Percentiles rank a stretch among this genome's conserved stretches.
Conservation (phyloP, 2,797 vertebrate species). For the Rhinella marina region DNA sequence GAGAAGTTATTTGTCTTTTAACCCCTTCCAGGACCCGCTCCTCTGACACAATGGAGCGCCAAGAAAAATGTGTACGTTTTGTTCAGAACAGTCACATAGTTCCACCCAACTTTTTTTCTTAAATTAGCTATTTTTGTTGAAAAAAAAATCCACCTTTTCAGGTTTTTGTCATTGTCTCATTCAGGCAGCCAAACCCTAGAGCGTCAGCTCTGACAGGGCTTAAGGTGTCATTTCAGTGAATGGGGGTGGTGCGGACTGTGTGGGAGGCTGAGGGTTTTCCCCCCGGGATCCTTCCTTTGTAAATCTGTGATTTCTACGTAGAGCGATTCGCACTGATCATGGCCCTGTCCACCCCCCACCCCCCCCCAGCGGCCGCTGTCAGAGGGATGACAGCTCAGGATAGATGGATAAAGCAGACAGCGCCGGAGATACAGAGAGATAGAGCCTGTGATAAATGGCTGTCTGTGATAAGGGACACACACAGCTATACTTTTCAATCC, state of each 20-base stretch:
- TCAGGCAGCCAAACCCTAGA: not conserved
- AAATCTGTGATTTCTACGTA: slow-evolving; percentile 5
- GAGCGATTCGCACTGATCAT: not conserved
- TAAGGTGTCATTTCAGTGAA: not conserved
- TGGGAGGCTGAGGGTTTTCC: not conserved
- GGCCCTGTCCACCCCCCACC: slow-evolving; percentile 4
- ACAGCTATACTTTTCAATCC: slow-evolving; percentile 64
- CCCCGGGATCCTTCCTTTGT: not conserved
- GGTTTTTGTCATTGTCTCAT: slow-evolving; percentile 18
- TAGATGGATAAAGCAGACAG: slow-evolving; percentile 54
- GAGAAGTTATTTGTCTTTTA: not conserved
- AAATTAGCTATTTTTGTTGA: slow-evolving; percentile 22
- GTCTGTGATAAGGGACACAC: slow-evolving; percentile 60
- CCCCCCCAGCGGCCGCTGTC: slow-evolving; percentile 33
- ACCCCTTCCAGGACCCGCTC: no score
- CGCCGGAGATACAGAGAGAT: slow-evolving; percentile 52
- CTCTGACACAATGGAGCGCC: not conserved
- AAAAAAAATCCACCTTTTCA: slow-evolving; percentile 3
- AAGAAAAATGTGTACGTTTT: slow-evolving; percentile 8
- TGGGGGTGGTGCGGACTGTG: not conserved
- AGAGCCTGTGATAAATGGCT: slow-evolving; percentile 54
- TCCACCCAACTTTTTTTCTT: slow-evolving; percentile 18
- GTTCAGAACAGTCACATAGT: not conserved
- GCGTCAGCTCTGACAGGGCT: slow-evolving; percentile 6
- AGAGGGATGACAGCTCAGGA: slow-evolving; percentile 51